phyloP scores from a whole-genome alignment of 1,140 invertebrate genomes.

The Bombus picipes region DNA sequence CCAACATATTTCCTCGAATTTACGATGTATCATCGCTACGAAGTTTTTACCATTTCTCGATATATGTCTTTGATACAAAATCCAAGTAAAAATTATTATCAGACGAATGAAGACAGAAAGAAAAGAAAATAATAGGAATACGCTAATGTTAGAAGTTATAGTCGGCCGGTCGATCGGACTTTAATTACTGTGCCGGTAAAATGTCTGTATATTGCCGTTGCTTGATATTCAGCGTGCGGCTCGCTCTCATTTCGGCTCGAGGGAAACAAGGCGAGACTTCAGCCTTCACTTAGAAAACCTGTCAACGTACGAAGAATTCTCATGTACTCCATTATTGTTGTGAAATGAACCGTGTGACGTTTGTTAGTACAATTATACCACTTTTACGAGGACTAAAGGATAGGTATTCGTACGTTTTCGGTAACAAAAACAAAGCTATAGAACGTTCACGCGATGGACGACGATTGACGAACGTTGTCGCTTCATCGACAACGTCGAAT shows the following conservation, averaged over 20 bases:
- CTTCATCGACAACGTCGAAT: neutral
- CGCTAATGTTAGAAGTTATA: slow-evolving; percentile 63
- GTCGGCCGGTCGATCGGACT: slow-evolving; percentile 66
- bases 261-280: slow-evolving; percentile 77
- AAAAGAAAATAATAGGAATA: slow-evolving; percentile 52
- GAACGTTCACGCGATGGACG: neutral
- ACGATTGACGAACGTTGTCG: neutral
- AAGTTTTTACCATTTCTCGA: neutral
- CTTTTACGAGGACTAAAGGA: slow-evolving; percentile 24
- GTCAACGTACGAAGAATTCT: slow-evolving; percentile 80
- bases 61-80: slow-evolving; percentile 9
- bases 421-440: neutral
- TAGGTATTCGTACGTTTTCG: neutral
- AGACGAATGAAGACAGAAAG: slow-evolving; percentile 5
- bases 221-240: slow-evolving; percentile 75
- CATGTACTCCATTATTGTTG: slow-evolving; percentile 68
- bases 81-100: slow-evolving; percentile 11
- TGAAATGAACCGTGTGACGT: slow-evolving; percentile 22
- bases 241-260: slow-evolving; percentile 74
- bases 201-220: slow-evolving; percentile 64
- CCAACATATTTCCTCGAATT: slow-evolving; percentile 61
- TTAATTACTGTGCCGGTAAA: slow-evolving; percentile 50
- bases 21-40: slow-evolving; percentile 1
- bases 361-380: slow-evolving; percentile 62
- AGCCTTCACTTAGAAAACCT: slow-evolving; percentile 82